phyloP scores from a whole-genome alignment of 92 coral and sea anemone genomes.

The Bergia sp. region DNA sequence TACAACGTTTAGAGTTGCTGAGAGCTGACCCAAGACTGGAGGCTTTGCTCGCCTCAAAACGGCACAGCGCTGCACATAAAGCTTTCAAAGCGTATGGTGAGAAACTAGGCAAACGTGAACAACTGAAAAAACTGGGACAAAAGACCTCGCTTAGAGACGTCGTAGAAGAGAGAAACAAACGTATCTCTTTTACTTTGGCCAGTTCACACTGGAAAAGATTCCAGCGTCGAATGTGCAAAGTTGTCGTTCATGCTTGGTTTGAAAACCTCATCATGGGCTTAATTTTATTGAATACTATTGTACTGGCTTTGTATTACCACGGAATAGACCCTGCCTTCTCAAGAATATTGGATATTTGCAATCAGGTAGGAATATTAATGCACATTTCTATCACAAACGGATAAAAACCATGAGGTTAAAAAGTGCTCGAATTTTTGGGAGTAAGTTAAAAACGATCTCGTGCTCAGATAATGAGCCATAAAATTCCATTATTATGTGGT shows the following conservation, averaged over 20 bases:
- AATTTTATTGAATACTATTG: slow-evolving; percentile 79
- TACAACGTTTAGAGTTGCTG: slow-evolving; percentile 60
- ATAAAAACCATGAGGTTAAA: neutral
- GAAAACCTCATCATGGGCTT: slow-evolving; percentile 68
- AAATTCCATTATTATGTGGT: no score
- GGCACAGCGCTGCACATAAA: neutral
- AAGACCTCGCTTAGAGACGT: slow-evolving; percentile 7
- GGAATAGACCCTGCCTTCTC: slow-evolving; percentile 68
- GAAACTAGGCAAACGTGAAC: neutral
- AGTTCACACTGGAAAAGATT: slow-evolving; percentile 24
- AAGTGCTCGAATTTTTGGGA: no score
- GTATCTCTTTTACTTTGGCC: neutral
- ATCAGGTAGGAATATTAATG: neutral
- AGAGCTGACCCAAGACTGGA: slow-evolving; percentile 27
- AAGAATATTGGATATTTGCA: slow-evolving; percentile 48
- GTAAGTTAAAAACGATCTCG: no score
- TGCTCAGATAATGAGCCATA: no score
- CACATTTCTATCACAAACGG: no score
- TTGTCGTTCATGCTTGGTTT: slow-evolving; percentile 65
- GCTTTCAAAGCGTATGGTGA: slow-evolving; percentile 1
- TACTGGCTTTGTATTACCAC: slow-evolving; percentile 74
- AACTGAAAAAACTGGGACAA: slow-evolving; percentile 17
- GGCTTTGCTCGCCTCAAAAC: slow-evolving; percentile 16
- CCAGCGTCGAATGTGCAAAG: slow-evolving; percentile 40
- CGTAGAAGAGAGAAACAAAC: slow-evolving; percentile 19